phyloP scores from a whole-genome alignment of 2,113 vertebrate species.

The Ailurus styani region DNA sequence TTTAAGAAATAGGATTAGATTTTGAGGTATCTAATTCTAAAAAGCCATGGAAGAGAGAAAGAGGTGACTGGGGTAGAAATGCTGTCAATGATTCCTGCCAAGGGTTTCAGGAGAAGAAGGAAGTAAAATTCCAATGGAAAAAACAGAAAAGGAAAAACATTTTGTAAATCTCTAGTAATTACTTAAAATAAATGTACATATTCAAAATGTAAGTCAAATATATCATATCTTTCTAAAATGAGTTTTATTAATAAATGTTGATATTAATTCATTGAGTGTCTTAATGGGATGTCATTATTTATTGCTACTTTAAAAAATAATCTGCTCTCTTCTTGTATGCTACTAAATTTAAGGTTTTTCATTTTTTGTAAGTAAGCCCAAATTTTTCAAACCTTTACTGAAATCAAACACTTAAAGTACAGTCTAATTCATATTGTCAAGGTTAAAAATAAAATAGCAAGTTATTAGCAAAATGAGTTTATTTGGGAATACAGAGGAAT shows the following conservation, averaged over 20 bases:
- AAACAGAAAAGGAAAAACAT: not conserved
- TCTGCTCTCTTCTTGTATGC: not conserved
- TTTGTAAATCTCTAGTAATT: not conserved
- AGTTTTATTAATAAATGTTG: not conserved
- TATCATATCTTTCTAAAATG: not conserved
- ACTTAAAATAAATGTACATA: not conserved
- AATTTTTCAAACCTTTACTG: not conserved
- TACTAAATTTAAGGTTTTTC: not conserved
- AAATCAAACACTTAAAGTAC: not conserved
- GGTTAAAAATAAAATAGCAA: not conserved
- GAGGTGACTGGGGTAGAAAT: not conserved
- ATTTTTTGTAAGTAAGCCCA: not conserved
- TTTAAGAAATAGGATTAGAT: not conserved
- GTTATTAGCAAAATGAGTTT: not conserved
- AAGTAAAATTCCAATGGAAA: not conserved
- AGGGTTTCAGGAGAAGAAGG: not conserved
- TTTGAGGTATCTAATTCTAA: not conserved
- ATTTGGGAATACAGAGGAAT: not conserved
- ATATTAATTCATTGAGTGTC: not conserved
- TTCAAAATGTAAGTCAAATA: not conserved
- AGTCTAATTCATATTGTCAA: not conserved
- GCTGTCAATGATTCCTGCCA: not conserved
- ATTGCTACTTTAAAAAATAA: not conserved
- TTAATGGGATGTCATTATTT: not conserved
- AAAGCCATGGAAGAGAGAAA: not conserved